phyloP scores from a whole-genome alignment of 2,113 vertebrate genomes.

The Excalfactoria chinensis region DNA sequence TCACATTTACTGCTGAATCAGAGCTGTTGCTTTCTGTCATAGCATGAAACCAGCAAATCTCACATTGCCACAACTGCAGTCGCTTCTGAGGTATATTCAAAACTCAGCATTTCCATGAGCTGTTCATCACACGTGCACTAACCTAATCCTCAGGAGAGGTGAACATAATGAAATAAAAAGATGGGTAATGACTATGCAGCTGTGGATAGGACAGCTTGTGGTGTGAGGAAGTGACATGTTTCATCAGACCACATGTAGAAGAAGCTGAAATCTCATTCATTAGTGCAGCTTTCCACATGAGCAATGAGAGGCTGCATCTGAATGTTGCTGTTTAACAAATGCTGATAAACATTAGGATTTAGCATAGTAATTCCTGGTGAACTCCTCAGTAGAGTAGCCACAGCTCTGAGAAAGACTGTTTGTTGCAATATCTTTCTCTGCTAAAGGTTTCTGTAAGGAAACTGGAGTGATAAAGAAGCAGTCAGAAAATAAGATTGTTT shows the following conservation, averaged over 20 bases:
- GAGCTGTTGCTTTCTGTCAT: background rate
- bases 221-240: background rate
- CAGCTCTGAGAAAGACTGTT: background rate
- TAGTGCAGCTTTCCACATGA: background rate
- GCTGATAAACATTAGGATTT: background rate
- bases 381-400: background rate
- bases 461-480: background rate
- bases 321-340: background rate
- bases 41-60: background rate
- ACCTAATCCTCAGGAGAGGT: background rate
- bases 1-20: background rate
- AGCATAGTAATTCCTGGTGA: background rate
- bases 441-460: background rate
- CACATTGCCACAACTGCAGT: background rate
- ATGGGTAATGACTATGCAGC: background rate
- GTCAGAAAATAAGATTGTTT: background rate
- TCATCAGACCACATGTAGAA: background rate
- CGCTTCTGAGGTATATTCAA: background rate
- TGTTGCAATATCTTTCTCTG: background rate
- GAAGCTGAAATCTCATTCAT: background rate
- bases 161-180: background rate
- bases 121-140: background rate
- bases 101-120: background rate
- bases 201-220: background rate
- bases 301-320: background rate